Base-by-base conservation (phyloP, 2,888 invertebrate genomes). In the Apodemia mormo region DNA sequence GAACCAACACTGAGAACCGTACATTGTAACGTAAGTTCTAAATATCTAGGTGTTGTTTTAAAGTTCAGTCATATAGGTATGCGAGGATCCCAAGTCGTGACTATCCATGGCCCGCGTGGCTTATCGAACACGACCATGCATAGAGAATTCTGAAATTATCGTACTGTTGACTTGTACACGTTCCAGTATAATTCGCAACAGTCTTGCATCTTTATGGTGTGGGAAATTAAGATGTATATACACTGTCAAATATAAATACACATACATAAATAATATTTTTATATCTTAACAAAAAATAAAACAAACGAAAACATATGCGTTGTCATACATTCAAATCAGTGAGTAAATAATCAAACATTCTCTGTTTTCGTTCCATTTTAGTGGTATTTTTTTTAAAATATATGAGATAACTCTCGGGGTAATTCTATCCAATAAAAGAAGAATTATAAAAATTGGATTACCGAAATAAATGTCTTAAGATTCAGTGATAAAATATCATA, bases 171-270 rank as follows among this genome's bases (percentile, higher is more conserved):
- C 58, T 58, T 58, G 58, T 58, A 33, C 58, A 58, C 58, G 58
- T 58, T 58, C 58, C 58, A 30, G 58, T 58, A 58, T 12, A 58
- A 58, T 58, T 58, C 33, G 58, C 58, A 58, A 58, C 58, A 58
- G 30, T 58, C 58, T 58, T 58, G 33, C 58, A 58, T 58, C 58
- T 58, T 30, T 58, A 58, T 33, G 58, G 58, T 30, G 58, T 29
- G 22, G 2, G 9, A 22, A 56, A 1, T 58, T 10, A 58, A 30
- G 58, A 10, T 9, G 58, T 30, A 58, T 58, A 30, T 29, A 30
- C 58, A 58, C 10, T 30, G 4, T 10, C 58, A 45, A 8, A 40
- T 0, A 40, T 7, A 40, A 40, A 40, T 33, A 33, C 2, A 33
- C 33, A 22, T 22, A 22, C 22, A 22, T 22, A 22, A 22, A 22